Percentiles rank a stretch among this genome's conserved stretches.
These are phyloP conservation scores for Hydrocynus forskahlii DNA, from an alignment of 2,797 vertebrate species.

Conservation along the genomic window DNA sequence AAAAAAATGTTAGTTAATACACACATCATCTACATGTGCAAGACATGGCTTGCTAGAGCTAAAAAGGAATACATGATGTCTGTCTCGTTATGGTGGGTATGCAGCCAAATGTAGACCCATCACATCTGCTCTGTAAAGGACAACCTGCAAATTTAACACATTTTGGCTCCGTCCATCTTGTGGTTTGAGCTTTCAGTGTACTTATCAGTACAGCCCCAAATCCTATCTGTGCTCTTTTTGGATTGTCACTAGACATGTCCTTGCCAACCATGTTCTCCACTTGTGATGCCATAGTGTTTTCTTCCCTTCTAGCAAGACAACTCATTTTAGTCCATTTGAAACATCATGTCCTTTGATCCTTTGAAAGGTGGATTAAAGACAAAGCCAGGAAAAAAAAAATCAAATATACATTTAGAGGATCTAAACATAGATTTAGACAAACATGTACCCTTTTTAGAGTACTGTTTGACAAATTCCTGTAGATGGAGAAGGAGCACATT, in stretches of 20 bases:
- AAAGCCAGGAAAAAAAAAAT: background rate
- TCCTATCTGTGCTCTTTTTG: conserved; percentile 4
- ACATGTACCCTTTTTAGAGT: background rate
- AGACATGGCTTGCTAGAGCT: too few relatives aligned
- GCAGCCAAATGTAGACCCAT: background rate
- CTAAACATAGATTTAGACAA: background rate
- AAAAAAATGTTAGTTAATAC: too few relatives aligned
- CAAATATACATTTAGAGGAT: background rate
- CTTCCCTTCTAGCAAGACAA: conserved; percentile 2
- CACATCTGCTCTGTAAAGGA: background rate
- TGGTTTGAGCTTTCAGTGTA: background rate
- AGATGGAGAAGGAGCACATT: background rate
- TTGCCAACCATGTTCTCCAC: background rate
- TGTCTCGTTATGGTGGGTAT: too few relatives aligned
- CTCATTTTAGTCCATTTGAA: background rate
- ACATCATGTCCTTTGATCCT: background rate
- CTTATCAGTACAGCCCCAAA: background rate
- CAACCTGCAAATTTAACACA: background rate
- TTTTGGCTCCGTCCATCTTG: background rate
- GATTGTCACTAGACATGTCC: background rate
- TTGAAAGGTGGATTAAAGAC: conserved; percentile 2
- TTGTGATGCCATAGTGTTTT: background rate
- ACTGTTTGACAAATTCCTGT: background rate
- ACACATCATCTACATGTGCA: too few relatives aligned
- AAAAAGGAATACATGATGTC: too few relatives aligned